These are phyloP conservation scores for Apotomis turbidana DNA, from an alignment of 2,888 invertebrate species.

Conservation along the genomic window DNA sequence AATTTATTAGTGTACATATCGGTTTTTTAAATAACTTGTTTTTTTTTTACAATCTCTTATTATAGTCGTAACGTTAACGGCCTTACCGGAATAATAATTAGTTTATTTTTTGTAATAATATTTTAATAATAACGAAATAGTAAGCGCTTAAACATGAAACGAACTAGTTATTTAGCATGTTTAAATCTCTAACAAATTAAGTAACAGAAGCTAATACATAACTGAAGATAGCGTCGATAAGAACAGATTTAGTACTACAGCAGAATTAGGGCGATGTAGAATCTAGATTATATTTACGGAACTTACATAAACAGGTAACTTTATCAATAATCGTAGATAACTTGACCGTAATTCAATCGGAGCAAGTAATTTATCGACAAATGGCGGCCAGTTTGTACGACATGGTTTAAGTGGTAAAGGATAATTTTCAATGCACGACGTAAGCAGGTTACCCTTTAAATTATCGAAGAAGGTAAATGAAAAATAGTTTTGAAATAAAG, in stretches of 20 bases:
- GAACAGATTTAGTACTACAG: slow-evolving; percentile 45
- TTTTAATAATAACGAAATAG: too few relatives aligned
- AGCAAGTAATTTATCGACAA: slow-evolving; percentile 47
- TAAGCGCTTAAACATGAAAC: neutral
- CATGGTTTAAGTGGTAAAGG: slow-evolving; percentile 46
- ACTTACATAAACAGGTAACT: slow-evolving; percentile 52
- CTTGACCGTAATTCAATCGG: slow-evolving; percentile 47
- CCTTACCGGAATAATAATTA: too few relatives aligned
- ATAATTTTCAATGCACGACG: slow-evolving; percentile 52
- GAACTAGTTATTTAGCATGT: neutral
- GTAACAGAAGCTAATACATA: slow-evolving; percentile 26
- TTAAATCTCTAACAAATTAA: neutral
- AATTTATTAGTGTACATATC: neutral
- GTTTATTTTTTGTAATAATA: too few relatives aligned
- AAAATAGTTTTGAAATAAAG: slow-evolving; percentile 8
- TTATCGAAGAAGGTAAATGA: slow-evolving; percentile 23
- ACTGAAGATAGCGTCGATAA: slow-evolving; percentile 22
- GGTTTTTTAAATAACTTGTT: neutral
- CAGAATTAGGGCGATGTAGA: slow-evolving; percentile 53
- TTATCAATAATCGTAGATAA: slow-evolving; percentile 55
- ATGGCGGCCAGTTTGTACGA: slow-evolving; percentile 46
- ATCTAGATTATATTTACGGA: slow-evolving; percentile 54
- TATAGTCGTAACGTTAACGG: too few relatives aligned
- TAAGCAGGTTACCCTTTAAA: slow-evolving; percentile 25
- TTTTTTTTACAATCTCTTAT: neutral